Evolutionary conservation across 2,113 vertebrate genomes (phyloP).

Genomic region (Psammodynastes pulverulentus): DNA sequence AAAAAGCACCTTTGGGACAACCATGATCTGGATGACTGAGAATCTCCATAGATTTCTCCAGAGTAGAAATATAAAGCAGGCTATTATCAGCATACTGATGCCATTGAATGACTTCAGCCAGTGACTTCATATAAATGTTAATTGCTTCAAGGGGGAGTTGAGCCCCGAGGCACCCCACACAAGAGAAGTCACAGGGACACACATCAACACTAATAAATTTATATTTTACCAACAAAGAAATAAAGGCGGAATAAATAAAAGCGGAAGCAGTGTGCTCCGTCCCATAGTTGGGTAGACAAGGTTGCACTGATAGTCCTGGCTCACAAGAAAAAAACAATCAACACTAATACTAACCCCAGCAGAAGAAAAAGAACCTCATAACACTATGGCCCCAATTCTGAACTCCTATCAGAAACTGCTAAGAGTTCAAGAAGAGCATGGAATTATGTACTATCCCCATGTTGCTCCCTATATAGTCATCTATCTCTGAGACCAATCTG

Average conservation of each 20-base stretch:
- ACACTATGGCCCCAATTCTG: neutral
- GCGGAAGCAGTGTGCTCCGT: too few species aligned
- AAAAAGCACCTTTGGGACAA: too few species aligned
- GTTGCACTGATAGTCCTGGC: too few species aligned
- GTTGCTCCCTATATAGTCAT: neutral
- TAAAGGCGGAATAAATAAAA: too few species aligned
- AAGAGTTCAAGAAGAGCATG: neutral
- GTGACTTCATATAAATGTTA: neutral
- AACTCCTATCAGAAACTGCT: neutral
- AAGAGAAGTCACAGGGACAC: neutral
- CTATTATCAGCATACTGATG: neutral
- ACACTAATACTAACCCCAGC: too few species aligned
- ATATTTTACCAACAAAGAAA: too few species aligned
- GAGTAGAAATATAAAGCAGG: neutral
- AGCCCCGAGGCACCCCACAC: neutral
- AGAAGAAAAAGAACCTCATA: neutral
- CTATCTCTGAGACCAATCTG: neutral
- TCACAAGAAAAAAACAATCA: too few species aligned
- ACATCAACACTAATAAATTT: neutral
- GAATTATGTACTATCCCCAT: neutral
- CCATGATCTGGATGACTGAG: too few species aligned
- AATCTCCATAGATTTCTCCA: too few species aligned
- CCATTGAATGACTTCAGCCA: neutral
- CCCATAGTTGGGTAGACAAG: too few species aligned
- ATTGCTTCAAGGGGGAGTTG: neutral